These are phyloP conservation scores for Listronotus bonariensis DNA, from an alignment of 1,140 invertebrate species.

Conservation along the genomic window DNA sequence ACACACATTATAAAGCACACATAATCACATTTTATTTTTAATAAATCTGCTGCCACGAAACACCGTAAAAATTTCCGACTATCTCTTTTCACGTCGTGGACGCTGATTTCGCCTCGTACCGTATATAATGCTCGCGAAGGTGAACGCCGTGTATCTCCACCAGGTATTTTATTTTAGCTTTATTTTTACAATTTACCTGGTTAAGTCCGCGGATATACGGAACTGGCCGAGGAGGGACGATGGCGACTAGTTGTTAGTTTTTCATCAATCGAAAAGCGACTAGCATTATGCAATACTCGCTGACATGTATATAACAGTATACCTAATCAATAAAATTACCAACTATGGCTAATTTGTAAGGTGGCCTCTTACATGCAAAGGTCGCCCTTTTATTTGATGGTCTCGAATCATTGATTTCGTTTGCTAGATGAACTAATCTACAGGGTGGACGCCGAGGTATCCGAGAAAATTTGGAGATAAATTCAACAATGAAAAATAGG, in stretches of 20 bases:
- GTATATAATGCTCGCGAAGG: slow-evolving; percentile 18
- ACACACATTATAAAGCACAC: no score
- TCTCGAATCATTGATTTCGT: no score
- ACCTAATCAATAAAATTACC: slow-evolving; percentile 25
- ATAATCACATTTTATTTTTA: no score
- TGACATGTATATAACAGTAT: no score
- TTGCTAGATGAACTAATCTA: no score
- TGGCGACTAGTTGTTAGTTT: not conserved
- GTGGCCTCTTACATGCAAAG: not conserved
- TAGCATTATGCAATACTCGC: slow-evolving; percentile 13
- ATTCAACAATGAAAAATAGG: no score
- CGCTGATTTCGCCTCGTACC: no score
- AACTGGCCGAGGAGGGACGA: slow-evolving; percentile 16
- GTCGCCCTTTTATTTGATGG: not conserved
- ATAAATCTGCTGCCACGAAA: no score
- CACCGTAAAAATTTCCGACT: no score
- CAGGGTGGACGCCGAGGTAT: no score
- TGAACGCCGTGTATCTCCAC: slow-evolving; percentile 18
- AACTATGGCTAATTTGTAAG: slow-evolving; percentile 10
- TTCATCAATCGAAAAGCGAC: slow-evolving; percentile 5
- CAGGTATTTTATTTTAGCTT: slow-evolving; percentile 30
- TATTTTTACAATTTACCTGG: slow-evolving; percentile 24
- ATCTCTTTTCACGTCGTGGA: no score
- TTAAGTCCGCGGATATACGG: slow-evolving; percentile 15
- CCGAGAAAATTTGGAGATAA: no score